These are phyloP conservation scores for Dicycla oo DNA, from an alignment of 2,888 invertebrate genomes.

Conservation along the genomic window DNA sequence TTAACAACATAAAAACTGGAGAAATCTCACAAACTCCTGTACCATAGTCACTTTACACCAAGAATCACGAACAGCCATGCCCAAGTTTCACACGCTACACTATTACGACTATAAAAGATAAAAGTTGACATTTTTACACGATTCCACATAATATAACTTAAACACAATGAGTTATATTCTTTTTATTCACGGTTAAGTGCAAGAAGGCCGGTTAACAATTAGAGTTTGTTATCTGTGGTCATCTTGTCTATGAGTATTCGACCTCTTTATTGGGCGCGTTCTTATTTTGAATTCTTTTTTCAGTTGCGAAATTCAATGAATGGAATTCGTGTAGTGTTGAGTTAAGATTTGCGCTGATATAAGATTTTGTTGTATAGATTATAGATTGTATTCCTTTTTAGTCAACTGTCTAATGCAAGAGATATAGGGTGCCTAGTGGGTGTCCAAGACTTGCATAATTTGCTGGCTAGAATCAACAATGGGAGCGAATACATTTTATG, in stretches of 20 bases:
- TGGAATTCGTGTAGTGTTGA: conserved; percentile 9
- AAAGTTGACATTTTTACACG: conserved; percentile 61
- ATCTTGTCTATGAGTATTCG: conserved; percentile 52
- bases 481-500: neutral
- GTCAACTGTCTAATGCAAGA: conserved; percentile 18
- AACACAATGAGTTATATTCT: conserved; percentile 32
- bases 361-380: neutral
- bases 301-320: conserved; percentile 19
- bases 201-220: conserved; percentile 46
- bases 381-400: conserved; percentile 20
- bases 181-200: conserved; percentile 54
- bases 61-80: conserved; percentile 48
- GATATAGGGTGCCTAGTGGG: conserved; percentile 6
- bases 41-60: conserved; percentile 2
- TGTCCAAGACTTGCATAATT: conserved; percentile 31
- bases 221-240: conserved; percentile 45
- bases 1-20: neutral
- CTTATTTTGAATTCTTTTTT: conserved; percentile 24
- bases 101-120: conserved; percentile 24
- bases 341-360: conserved; percentile 15
- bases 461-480: no score
- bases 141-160: conserved; percentile 26
- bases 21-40: neutral
- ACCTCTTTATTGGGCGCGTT: conserved; percentile 53
- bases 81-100: conserved; percentile 55